Evolutionary conservation across 2,113 vertebrate genomes (phyloP), one percentile per base, ranked within the genome.

Genomic region (Struthio camelus): DNA sequence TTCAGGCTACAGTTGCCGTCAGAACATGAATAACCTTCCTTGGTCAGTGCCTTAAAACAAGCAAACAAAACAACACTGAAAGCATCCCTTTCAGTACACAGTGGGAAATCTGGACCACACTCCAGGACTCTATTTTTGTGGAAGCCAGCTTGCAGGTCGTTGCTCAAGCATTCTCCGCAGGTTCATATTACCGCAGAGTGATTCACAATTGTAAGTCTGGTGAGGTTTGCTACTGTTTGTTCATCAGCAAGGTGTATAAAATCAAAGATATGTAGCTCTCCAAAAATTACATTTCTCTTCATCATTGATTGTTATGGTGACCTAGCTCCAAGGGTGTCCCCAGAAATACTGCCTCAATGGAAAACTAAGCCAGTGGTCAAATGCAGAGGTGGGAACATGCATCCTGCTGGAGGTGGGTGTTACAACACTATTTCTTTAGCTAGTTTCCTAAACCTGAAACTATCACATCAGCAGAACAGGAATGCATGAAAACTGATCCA

Each of bases 381-480:
- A 44, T 1, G 25, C 38, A 77, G 25, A 18, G 40, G 18, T 82
- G 32, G 69, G 59, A 91, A 85, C 34, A 3, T 10, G 24, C 71
- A 89, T 70, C 34, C 19, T 4, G 1, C 0, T 3, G 2, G 0
- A 12, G 1, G 5, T 4, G 0, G 1, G 12, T 34, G 34, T 9
- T 20, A 14, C 0, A 0, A 50, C 32, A 73, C 38, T 28, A 10
- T 56, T 65, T 92, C 72, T 76, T 19, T 1, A 75, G 10, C 20
- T 53, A 4, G 10, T 94, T 46, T 42, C 34, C 80, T 66, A 2
- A 81, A 32, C 54, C 50, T 54, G 19, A 75, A 59, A 25, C 48
- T 80, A 70, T 44, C 69, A 30, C 59, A 86, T 22, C 64, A 78
- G 54, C 20, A 30, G 23, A 89, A 75, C 19, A 78, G 28, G 62